Conservation (phyloP, 2,113 vertebrate genomes). For the Aleadryas rufinucha region DNA sequence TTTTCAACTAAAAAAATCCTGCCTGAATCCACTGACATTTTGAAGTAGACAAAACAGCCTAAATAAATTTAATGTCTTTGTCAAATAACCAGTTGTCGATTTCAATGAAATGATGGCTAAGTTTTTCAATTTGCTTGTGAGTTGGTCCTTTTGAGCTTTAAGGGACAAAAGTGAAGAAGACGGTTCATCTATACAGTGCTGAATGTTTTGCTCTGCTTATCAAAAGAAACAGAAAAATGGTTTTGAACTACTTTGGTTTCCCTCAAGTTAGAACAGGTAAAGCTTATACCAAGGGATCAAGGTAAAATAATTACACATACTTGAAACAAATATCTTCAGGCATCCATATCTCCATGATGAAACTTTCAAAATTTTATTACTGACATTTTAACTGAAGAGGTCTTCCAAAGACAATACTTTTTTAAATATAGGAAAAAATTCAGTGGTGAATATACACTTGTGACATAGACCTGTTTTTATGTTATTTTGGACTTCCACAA, state of each 20-base stretch:
- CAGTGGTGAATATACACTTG: background rate
- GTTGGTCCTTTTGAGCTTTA: background rate
- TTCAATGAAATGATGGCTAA: rapidly evolving
- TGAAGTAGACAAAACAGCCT: background rate
- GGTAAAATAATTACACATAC: background rate
- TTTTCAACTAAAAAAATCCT: background rate
- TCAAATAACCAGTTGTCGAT: background rate
- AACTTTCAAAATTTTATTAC: background rate
- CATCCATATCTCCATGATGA: background rate
- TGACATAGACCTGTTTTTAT: background rate
- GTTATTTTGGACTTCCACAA: background rate
- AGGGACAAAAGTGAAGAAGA: background rate
- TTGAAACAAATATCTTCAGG: background rate
- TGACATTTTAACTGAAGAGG: background rate
- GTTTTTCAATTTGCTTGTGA: background rate
- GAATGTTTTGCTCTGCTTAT: background rate
- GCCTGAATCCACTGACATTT: background rate
- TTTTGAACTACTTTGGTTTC: background rate
- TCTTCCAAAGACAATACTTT: background rate
- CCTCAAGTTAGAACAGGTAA: background rate
- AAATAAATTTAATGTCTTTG: background rate
- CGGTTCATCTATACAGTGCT: background rate
- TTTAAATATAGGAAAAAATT: background rate
- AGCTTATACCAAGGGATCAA: background rate
- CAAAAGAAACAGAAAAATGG: background rate